A percentile compares a stretch with the other conserved stretches of the same genome.
phyloP scores from a whole-genome alignment of 53 echinoderm and acorn worm species.

The Glandiceps talaboti region DNA sequence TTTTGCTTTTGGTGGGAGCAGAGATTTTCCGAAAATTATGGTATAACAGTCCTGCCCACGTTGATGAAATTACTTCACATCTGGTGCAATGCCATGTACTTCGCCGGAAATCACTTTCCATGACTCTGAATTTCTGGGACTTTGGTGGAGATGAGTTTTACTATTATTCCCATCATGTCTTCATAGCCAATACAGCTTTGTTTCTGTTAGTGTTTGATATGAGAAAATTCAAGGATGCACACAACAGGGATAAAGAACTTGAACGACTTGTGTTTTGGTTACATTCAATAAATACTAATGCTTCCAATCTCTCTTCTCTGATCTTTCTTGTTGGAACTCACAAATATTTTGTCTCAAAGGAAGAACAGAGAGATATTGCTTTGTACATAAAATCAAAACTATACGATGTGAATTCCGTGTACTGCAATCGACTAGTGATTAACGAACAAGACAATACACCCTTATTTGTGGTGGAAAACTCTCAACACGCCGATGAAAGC shows the following conservation, averaged over 20 bases:
- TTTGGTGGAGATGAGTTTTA: conserved; percentile 18
- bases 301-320: conserved; percentile 9
- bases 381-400: no score
- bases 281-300: conserved; percentile 18
- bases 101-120: neutral
- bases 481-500: neutral
- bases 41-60: neutral
- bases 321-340: neutral
- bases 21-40: neutral
- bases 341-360: neutral
- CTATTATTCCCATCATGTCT: conserved; percentile 8
- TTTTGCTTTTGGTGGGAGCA: neutral
- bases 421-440: neutral
- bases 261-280: conserved; percentile 21
- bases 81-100: neutral
- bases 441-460: neutral
- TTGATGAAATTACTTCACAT: neutral
- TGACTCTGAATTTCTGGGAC: conserved; percentile 36
- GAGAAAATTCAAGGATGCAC: neutral
- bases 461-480: neutral
- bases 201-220: conserved; percentile 29
- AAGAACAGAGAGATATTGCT: neutral
- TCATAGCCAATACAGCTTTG: conserved; percentile 13
- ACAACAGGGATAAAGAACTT: conserved; percentile 4
- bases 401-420: neutral